Conservation (phyloP, 92 coral and sea anemone species). For the Porites divaricata region DNA sequence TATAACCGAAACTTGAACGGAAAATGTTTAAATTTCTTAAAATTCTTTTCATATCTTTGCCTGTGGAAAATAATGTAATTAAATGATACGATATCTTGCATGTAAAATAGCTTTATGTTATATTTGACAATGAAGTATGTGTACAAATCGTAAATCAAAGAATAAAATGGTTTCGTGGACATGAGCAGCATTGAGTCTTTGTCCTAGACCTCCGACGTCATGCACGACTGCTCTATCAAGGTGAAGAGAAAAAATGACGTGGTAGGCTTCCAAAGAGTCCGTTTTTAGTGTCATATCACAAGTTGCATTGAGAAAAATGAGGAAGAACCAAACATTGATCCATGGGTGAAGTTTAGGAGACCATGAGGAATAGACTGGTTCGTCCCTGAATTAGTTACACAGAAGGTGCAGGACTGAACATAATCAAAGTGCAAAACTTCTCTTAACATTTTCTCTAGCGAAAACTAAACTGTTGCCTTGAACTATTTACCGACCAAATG, state of each 20-base stretch:
- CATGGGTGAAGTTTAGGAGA: too few species aligned
- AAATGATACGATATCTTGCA: neutral
- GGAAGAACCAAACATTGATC: too few species aligned
- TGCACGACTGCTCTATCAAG: neutral
- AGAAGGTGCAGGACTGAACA: too few species aligned
- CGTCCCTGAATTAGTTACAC: too few species aligned
- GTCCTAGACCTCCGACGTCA: constrained; percentile 24
- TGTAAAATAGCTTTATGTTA: neutral
- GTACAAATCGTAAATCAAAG: constrained; percentile 41
- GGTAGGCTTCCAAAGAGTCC: neutral
- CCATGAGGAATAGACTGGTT: too few species aligned
- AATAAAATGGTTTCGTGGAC: neutral
- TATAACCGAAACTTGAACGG: too few species aligned
- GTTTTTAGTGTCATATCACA: neutral
- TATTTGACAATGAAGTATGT: neutral
- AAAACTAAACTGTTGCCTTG: neutral
- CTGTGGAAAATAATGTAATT: neutral
- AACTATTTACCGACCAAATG: neutral
- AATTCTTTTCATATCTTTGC: neutral
- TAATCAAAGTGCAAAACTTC: too few species aligned
- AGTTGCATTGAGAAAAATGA: too few species aligned
- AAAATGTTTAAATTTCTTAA: too few species aligned
- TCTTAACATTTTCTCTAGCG: too few species aligned
- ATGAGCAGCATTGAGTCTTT: neutral
- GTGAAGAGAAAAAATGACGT: neutral